phyloP scores from a whole-genome alignment of 2,797 vertebrate genomes.

The Gallinago stenura region DNA sequence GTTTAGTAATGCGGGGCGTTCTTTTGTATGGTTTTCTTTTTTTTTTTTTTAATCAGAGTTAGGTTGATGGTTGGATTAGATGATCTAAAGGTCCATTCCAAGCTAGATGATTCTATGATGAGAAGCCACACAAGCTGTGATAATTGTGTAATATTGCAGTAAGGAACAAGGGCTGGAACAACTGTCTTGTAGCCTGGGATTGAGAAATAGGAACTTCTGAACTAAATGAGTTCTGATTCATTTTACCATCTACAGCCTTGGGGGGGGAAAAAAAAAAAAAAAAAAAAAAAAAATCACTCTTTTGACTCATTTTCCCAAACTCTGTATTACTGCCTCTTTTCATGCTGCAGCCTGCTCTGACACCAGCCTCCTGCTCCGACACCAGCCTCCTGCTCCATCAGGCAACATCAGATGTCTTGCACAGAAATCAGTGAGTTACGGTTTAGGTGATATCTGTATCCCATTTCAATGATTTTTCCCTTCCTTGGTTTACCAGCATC shows the following conservation, averaged over 20 bases:
- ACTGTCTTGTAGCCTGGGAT: background rate
- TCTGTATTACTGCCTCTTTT: background rate
- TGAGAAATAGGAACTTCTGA: slow-evolving; percentile 18
- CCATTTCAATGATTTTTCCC: background rate
- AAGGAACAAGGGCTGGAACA: background rate
- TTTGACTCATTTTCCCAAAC: slow-evolving; percentile 28
- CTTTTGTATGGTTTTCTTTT: no score
- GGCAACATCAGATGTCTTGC: background rate
- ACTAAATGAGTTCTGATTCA: slow-evolving; percentile 26
- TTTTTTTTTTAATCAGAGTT: no score
- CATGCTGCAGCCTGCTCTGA: background rate
- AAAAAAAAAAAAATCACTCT: background rate
- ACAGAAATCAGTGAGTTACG: background rate
- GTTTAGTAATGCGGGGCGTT: no score
- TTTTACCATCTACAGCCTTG: background rate
- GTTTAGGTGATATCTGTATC: background rate
- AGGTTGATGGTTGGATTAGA: no score
- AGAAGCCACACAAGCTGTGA: background rate
- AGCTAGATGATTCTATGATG: background rate
- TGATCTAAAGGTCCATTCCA: no score
- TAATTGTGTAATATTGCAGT: background rate
- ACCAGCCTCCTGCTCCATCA: background rate
- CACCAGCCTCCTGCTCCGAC: background rate
- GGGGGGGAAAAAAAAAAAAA: background rate
- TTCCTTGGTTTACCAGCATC: accelerated